Evolutionary conservation across 2,113 vertebrate genomes (phyloP).

Genomic region (rabbit (Oryctolagus cuniculus)): mOryCun1.1 NC_091436.1:92538501-92539000

Average conservation of each 20-base stretch:
- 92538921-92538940: constrained; percentile 65
- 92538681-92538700: constrained; percentile 79
- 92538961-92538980: constrained; percentile 70
- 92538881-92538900: constrained; percentile 79
- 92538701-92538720: constrained; percentile 76
- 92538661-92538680: constrained; percentile 83
- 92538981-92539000: constrained; percentile 74
- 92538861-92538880: constrained; percentile 85
- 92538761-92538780: constrained; percentile 86
- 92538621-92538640: constrained; percentile 83
- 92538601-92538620: constrained; percentile 82
- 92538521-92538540: constrained; percentile 83
- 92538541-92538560: constrained; percentile 80
- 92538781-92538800: constrained; percentile 85
- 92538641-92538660: constrained; percentile 86
- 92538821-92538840: constrained; percentile 88
- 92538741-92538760: constrained; percentile 86
- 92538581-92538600: constrained; percentile 83
- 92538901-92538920: not conserved
- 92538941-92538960: constrained; percentile 66
- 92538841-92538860: constrained; percentile 88
- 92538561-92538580: constrained; percentile 85
- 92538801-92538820: constrained; percentile 91
- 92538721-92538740: constrained; percentile 82
- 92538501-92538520: constrained; percentile 84